These are phyloP conservation scores for Nerophis lumbriciformis DNA, from an alignment of 2,113 vertebrate genomes.

Conservation along the genomic window DNA sequence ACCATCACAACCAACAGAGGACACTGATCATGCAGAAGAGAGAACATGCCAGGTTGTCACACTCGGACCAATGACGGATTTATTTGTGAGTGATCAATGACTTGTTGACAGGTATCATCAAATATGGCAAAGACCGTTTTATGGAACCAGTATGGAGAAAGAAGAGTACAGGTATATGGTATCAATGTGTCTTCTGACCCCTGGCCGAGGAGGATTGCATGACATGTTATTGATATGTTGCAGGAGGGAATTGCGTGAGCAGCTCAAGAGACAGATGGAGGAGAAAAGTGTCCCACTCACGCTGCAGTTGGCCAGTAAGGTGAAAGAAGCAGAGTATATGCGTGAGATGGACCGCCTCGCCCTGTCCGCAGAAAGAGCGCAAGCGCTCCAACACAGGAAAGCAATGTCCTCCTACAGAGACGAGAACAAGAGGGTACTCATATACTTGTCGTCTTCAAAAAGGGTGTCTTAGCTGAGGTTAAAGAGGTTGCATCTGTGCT, in stretches of 20 bases:
- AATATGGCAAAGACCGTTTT: slow-evolving; percentile 68
- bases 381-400: slow-evolving; percentile 43
- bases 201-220: background rate
- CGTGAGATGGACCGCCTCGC: slow-evolving; percentile 48
- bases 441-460: background rate
- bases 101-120: slow-evolving; percentile 58
- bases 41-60: slow-evolving; percentile 54
- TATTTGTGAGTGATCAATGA: background rate
- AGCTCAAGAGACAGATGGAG: slow-evolving; percentile 65
- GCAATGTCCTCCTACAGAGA: slow-evolving; percentile 63
- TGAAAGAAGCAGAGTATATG: slow-evolving; percentile 46
- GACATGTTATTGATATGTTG: background rate
- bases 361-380: slow-evolving; percentile 49
- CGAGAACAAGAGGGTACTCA: slow-evolving; percentile 67
- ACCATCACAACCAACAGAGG: slow-evolving; percentile 71
- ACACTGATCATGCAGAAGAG: slow-evolving; percentile 62
- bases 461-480: slow-evolving; percentile 14
- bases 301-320: slow-evolving; percentile 37
- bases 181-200: background rate
- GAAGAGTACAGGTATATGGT: slow-evolving; percentile 63
- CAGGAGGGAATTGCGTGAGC: slow-evolving; percentile 61
- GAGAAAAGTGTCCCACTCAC: slow-evolving; percentile 55
- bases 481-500: slow-evolving; percentile 10
- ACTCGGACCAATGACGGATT: background rate
- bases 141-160: slow-evolving; percentile 62